Base-by-base conservation (phyloP, 2,888 invertebrate genomes). In the Trisateles emortualis region DNA sequence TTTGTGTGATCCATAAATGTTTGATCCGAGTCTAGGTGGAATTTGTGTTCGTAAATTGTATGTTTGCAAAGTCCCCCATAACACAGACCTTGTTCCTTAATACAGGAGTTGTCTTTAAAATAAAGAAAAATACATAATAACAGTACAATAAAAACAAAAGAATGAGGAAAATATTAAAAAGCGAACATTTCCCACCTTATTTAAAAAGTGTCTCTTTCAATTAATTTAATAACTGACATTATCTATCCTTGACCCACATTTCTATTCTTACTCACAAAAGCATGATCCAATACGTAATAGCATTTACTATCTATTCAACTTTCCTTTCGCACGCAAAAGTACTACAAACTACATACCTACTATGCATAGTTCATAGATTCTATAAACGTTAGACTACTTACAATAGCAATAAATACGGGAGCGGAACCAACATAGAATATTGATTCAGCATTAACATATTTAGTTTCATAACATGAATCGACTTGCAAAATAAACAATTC, bases 361-460 rank as follows among this genome's bases (percentile, higher is more conserved):
- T 3, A 33, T 41, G 11, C 48, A 47, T 40, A 29, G 51, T 65
- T 59, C 51, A 56, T 38, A 39, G 19, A 24, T 41, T 47, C 19
- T 53, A 49, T 44, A 53, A 24, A 40, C 40, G 45, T 60, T 44
- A 71, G 45, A 67, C 51, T 52, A 42, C 58, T 43, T 22, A 48
- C 33, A 38, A 33, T 13, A n/a, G 11, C 33, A 58, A 64, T 68
- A 72, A 72, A 68, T 64, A 56, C 24, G 8, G 38, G 17, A 26
- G 19, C 48, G 19, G 30, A 61, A 65, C 54, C 24, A 24, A 52
- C 22, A 29, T 38, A 24, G 56, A 57, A 68, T 57, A 64, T 71
- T 64, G 72, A 64, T 64, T 52, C 30, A 26, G 40, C 45, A 71
- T 60, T 64, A 54, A 26, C 52, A 54, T 67, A 67, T 62, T 67